Conservation (phyloP, 2,113 vertebrate genomes). For the Bubo scandiacus region DNA sequence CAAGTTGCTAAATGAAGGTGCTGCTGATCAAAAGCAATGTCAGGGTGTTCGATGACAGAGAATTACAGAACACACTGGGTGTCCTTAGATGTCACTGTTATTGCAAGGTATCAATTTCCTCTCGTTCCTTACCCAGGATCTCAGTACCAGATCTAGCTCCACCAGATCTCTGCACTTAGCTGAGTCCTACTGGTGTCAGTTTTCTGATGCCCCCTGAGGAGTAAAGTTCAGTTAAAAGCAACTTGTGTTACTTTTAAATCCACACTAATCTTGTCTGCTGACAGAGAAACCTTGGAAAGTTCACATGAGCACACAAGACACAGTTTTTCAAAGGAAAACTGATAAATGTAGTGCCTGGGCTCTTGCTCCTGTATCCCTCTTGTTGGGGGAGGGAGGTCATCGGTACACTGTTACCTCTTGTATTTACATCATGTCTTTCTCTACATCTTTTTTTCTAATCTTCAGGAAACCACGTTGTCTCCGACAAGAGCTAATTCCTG, state of each 20-base stretch:
- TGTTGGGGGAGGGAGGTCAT: background rate
- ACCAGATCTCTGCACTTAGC: background rate
- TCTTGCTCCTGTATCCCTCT: background rate
- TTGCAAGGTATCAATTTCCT: background rate
- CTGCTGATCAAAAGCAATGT: background rate
- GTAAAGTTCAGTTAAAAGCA: background rate
- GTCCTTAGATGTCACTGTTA: background rate
- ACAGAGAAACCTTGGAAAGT: background rate
- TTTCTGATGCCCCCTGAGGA: background rate
- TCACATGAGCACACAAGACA: background rate
- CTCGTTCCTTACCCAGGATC: background rate
- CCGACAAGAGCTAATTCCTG: background rate
- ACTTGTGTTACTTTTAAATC: background rate
- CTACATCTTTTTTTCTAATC: background rate
- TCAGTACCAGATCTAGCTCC: background rate
- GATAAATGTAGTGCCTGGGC: background rate
- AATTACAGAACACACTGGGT: rapidly evolving
- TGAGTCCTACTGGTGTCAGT: background rate
- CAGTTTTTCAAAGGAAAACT: background rate
- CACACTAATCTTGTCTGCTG: background rate
- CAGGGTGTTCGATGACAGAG: background rate
- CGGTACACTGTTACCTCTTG: rapidly evolving
- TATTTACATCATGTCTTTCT: background rate
- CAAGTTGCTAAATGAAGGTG: background rate
- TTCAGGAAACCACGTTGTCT: background rate